Evolutionary conservation across 2,888 invertebrate species (phyloP).

Genomic region (Ormyrus labotus): DNA sequence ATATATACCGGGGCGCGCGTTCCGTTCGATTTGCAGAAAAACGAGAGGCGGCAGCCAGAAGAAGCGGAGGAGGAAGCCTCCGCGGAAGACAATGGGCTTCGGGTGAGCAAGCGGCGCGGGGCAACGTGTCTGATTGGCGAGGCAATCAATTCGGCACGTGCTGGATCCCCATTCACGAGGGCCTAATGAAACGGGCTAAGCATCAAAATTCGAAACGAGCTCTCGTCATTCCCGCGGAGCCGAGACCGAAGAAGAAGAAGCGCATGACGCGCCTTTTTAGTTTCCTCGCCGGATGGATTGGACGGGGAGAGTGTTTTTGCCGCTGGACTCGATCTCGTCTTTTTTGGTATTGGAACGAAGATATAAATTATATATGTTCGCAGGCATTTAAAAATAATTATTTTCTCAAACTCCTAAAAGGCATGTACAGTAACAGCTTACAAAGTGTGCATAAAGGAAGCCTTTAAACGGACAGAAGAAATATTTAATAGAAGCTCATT

Average conservation of each 20-base stretch:
- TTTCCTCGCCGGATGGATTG: too few relatives aligned
- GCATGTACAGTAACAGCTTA: too few relatives aligned
- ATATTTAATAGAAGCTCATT: too few relatives aligned
- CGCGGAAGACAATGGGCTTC: conserved; percentile 1
- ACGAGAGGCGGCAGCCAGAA: neutral
- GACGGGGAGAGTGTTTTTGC: too few relatives aligned
- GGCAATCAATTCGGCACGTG: conserved; percentile 60
- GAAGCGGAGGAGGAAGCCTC: neutral
- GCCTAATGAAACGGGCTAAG: conserved; percentile 55
- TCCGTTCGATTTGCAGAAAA: neutral
- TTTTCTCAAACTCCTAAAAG: too few relatives aligned
- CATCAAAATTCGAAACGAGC: conserved; percentile 60
- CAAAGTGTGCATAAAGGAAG: too few relatives aligned
- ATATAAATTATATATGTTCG: too few relatives aligned
- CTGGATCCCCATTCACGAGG: conserved; percentile 44
- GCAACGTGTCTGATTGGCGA: conserved; percentile 58
- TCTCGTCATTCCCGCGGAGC: conserved; percentile 57
- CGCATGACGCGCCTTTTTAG: neutral
- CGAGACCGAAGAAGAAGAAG: conserved; percentile 9
- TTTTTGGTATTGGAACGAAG: too few relatives aligned
- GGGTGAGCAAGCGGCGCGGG: conserved; percentile 19
- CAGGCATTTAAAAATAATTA: too few relatives aligned
- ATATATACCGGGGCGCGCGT: too few relatives aligned
- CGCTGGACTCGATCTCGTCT: too few relatives aligned
- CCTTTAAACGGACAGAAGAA: too few relatives aligned